These are phyloP conservation scores for Ernsta delagoae DNA, from an alignment of 2,888 invertebrate genomes.

Conservation along the genomic window DNA sequence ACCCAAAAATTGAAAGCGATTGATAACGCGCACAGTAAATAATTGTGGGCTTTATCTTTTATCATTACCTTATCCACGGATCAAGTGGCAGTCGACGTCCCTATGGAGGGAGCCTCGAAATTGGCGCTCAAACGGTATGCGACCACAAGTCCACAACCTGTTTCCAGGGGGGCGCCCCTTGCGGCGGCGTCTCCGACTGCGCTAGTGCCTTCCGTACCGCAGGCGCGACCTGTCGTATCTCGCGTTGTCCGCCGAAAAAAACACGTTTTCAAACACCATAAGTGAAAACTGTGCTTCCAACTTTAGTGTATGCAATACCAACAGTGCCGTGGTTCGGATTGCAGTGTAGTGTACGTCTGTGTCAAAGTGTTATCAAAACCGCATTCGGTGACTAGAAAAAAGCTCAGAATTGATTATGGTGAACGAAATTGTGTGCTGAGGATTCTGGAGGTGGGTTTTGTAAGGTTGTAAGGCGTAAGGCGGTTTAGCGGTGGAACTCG, in stretches of 20 bases:
- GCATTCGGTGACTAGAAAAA: conserved; percentile 49
- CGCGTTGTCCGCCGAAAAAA: conserved; percentile 54
- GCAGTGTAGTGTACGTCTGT: conserved; percentile 69
- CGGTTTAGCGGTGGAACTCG: conserved; percentile 29
- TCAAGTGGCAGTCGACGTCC: conserved; percentile 65
- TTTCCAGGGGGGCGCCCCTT: conserved; percentile 57
- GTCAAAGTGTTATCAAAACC: conserved; percentile 45
- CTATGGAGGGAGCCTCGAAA: conserved; percentile 69
- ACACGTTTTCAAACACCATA: conserved; percentile 52
- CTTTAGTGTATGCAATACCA: conserved; percentile 38
- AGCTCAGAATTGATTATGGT: conserved; percentile 69
- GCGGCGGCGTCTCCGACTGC: conserved; percentile 43
- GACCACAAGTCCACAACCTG: no score
- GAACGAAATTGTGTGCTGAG: conserved; percentile 61
- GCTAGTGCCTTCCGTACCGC: conserved; percentile 59
- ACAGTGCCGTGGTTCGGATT: conserved; percentile 64
- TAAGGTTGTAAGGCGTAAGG: conserved; percentile 34
- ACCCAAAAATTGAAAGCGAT: conserved; percentile 24
- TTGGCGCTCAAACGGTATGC: conserved; percentile 77
- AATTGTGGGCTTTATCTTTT: conserved; percentile 56
- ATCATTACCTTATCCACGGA: conserved; percentile 64
- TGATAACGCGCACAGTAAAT: conserved; percentile 29
- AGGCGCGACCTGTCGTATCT: conserved; percentile 58
- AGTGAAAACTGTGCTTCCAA: conserved; percentile 42
- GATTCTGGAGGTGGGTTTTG: conserved; percentile 75